Evolutionary conservation across 1,140 invertebrate species (phyloP), one percentile per base, ranked within the genome.

Genomic region (Solen grandis): DNA sequence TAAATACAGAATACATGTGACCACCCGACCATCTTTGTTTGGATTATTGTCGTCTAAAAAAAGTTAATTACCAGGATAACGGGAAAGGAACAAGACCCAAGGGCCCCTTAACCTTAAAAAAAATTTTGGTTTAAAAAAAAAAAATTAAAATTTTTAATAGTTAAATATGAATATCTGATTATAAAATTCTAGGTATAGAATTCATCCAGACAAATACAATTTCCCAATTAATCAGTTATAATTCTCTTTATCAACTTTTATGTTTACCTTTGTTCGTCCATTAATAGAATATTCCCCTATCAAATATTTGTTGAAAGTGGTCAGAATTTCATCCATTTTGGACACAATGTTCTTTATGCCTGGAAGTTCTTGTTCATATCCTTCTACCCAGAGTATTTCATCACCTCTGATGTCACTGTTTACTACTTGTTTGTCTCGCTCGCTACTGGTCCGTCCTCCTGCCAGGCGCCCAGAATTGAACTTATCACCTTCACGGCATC

Each of bases 11-110:
- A 99, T 99, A 54, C 96, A 96, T 16, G 97, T 98, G 87, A 99
- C 96, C 86, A 97, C 97, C 83, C 97, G 94, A 27, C 97, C 98
- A 93, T 99, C 97, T 89, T 95, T 94, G 90, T 97, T 97, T 29
- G 98, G 97, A 94, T 99, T 99, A 91, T 99, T 97, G 29, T 99
- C 97, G 92, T 99, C 97, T 92, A 99, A 99, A 89, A 96, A 96
- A 19, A 96, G 95, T 59, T 97, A 97, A 78, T 95, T 95, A 22
- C 97, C 97, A 5, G 97, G 97, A 92, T 99, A 99, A 91, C 97
- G 98, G 41, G 98, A 97, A 29, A 99, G 95, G 97, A 99, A 99
- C 13, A n/a, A n/a, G n/a, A n/a, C n/a, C n/a, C n/a, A n/a, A n/a
- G n/a, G n/a, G n/a, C n/a, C n/a, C n/a, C n/a, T 10, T 46, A 10